Percentiles rank a stretch among this genome's conserved stretches.
Conservation (phyloP, 2,113 vertebrate genomes). For the Talpa occidentalis region DNA sequence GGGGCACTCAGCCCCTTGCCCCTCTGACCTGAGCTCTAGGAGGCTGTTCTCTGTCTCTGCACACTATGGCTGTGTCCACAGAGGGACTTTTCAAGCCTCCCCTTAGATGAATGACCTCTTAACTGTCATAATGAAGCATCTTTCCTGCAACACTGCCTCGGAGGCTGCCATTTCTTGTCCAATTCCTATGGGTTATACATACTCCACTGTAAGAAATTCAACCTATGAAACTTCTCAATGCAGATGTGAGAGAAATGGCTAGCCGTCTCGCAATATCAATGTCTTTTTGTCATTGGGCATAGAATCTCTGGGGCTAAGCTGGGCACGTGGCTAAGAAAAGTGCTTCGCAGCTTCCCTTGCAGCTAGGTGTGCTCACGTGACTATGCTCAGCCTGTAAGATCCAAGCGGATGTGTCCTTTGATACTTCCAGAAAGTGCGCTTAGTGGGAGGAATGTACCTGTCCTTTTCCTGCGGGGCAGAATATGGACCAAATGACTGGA, state of each 20-base stretch:
- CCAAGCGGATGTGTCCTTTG: not conserved
- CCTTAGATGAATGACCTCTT: not conserved
- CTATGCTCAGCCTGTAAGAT: not conserved
- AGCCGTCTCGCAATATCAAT: not conserved
- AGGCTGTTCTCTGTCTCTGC: not conserved
- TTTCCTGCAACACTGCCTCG: not conserved
- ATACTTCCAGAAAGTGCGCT: not conserved
- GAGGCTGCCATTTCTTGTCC: not conserved
- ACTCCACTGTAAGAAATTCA: not conserved
- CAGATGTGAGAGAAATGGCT: not conserved
- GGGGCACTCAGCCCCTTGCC: not conserved
- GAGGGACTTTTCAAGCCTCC: not conserved
- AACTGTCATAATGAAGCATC: not conserved
- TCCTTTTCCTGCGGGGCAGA: not conserved
- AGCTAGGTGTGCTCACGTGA: not conserved
- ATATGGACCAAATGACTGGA: not conserved
- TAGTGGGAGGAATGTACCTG: not conserved
- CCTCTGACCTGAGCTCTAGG: not conserved
- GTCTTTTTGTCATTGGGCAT: not conserved
- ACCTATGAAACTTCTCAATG: not conserved
- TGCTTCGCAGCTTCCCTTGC: not conserved
- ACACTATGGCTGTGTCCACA: not conserved
- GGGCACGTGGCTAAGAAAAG: not conserved
- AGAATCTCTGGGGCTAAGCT: not conserved
- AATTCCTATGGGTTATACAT: rapidly evolving